Percentiles rank a stretch among this genome's conserved stretches.
Conservation (phyloP, 2,888 invertebrate species). For the Agrilus cyanescens region DNA sequence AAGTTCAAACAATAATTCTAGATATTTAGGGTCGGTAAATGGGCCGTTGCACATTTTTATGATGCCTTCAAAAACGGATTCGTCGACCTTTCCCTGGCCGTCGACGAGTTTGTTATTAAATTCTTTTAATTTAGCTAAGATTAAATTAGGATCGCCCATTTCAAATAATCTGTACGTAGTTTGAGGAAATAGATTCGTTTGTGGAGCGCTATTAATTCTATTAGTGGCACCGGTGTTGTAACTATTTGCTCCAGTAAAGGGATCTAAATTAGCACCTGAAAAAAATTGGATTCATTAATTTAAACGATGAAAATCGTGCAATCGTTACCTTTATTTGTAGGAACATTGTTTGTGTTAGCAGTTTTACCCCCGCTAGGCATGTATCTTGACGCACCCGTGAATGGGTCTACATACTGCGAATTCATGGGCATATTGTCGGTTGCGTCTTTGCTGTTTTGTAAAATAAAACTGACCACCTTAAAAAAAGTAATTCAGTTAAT, state of each 20-base stretch:
- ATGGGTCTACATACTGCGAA: slow-evolving; percentile 49
- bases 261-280: slow-evolving; percentile 35
- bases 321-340: slow-evolving; percentile 14
- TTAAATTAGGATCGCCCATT: slow-evolving; percentile 61
- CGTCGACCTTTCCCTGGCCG: slow-evolving; percentile 40
- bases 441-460: slow-evolving; percentile 58
- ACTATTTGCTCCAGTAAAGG: slow-evolving; percentile 40
- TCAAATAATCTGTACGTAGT: slow-evolving; percentile 57
- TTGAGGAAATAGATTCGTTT: slow-evolving; percentile 31
- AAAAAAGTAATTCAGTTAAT: slow-evolving; percentile 7
- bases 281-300: too few species aligned
- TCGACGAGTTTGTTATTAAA: slow-evolving; percentile 55
- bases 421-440: slow-evolving; percentile 25
- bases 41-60: slow-evolving; percentile 47
- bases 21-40: slow-evolving; percentile 36
- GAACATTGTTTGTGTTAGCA: slow-evolving; percentile 19
- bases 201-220: neutral
- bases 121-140: slow-evolving; percentile 61
- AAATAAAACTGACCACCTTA: slow-evolving; percentile 78
- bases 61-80: slow-evolving; percentile 47
- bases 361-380: slow-evolving; percentile 36
- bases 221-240: too few species aligned
- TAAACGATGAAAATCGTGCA: too few species aligned
- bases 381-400: slow-evolving; percentile 54
- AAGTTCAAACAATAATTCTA: slow-evolving; percentile 47